Conservation (phyloP, 2,797 vertebrate species). For the Eulemur rubriventer region DNA sequence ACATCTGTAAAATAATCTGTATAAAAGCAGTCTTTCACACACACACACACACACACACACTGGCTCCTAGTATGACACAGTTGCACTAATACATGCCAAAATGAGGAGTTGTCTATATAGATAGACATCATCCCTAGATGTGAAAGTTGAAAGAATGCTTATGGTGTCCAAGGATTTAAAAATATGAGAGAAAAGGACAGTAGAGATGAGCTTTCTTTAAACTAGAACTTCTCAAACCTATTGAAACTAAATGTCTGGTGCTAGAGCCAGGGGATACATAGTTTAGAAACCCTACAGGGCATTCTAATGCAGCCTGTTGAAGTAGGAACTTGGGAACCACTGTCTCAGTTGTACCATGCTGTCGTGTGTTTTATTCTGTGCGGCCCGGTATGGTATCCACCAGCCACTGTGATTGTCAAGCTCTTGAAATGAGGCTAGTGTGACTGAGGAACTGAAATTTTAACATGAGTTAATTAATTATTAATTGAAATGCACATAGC, state of each 20-base stretch:
- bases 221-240: neutral
- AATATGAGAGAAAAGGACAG: neutral
- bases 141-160: neutral
- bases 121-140: neutral
- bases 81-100: neutral
- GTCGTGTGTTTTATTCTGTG: neutral
- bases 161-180: neutral
- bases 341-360: neutral
- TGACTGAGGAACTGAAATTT: slow-evolving; percentile 12
- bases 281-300: neutral
- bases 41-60: neutral
- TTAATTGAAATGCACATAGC: neutral
- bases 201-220: neutral
- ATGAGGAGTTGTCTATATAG: neutral
- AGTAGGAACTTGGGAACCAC: neutral
- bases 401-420: neutral
- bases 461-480: neutral
- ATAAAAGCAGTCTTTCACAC: neutral
- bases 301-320: neutral
- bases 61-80: neutral
- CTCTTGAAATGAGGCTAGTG: neutral
- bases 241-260: neutral
- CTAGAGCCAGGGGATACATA: neutral
- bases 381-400: neutral
- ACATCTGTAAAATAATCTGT: neutral